Conservation (phyloP, 2,113 vertebrate genomes). For the Brevimyrus niger region DNA sequence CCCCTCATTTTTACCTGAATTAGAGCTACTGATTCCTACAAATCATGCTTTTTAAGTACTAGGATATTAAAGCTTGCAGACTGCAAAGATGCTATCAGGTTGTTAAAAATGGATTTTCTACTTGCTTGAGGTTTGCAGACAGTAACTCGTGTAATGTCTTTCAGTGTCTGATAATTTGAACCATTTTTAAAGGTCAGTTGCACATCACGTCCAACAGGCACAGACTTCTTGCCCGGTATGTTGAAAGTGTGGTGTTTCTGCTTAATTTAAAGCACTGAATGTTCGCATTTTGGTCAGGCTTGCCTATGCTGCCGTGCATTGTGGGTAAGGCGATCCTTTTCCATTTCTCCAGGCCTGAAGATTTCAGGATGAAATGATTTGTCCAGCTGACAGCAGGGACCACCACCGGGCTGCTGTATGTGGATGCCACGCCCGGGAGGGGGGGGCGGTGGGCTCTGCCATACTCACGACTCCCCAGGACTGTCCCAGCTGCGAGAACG, state of each 20-base stretch:
- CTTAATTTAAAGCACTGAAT: not conserved
- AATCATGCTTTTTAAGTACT: not conserved
- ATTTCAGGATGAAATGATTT: slow-evolving; percentile 62
- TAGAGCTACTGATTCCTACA: not conserved
- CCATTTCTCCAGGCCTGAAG: slow-evolving; percentile 54
- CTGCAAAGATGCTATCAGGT: not conserved
- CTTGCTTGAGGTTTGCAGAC: not conserved
- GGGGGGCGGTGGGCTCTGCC: not conserved
- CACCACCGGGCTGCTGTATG: not conserved
- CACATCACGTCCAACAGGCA: not conserved
- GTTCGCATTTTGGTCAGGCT: not conserved
- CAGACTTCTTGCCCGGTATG: not conserved
- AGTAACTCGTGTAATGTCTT: not conserved
- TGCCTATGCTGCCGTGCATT: not conserved
- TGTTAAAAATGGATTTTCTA: not conserved
- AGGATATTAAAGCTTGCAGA: not conserved
- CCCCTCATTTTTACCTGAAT: not conserved
- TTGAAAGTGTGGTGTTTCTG: not conserved
- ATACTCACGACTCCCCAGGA: not conserved
- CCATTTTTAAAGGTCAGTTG: not conserved
- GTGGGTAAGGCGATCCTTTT: slow-evolving; percentile 8
- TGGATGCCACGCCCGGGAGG: not conserved
- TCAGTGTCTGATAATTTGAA: not conserved
- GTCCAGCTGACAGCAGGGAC: not conserved
- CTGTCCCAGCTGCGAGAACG: not conserved